Evolutionary conservation across 2,113 vertebrate species (phyloP).

Genomic region (Anguilla rostrata): DNA sequence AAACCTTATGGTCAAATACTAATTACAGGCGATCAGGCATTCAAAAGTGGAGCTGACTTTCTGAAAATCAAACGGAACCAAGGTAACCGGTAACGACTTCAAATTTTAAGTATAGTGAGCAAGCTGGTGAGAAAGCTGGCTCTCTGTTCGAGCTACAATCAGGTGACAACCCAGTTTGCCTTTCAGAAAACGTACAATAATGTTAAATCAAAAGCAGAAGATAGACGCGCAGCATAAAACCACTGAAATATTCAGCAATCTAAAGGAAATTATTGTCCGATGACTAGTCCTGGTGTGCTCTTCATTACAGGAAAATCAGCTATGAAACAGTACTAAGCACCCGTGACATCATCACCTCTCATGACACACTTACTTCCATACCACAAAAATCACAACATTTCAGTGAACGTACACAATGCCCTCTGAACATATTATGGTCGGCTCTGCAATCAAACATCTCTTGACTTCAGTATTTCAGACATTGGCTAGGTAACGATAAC

Average conservation of each 20-base stretch:
- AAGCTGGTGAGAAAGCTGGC: too few relatives aligned
- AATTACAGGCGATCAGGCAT: too few relatives aligned
- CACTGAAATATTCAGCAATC: not conserved
- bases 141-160: not conserved
- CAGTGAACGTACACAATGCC: not conserved
- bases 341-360: not conserved
- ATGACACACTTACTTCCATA: not conserved
- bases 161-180: not conserved
- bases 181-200: not conserved
- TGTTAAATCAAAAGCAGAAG: not conserved
- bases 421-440: not conserved
- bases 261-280: not conserved
- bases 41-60: too few relatives aligned
- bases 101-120: too few relatives aligned
- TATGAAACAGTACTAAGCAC: constrained; percentile 13
- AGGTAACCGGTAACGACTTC: too few relatives aligned
- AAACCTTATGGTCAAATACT: too few relatives aligned
- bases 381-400: not conserved
- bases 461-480: not conserved
- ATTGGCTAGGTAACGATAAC: too few relatives aligned
- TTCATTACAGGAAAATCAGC: not conserved
- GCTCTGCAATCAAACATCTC: not conserved
- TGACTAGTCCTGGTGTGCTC: not conserved
- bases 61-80: too few relatives aligned
- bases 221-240: not conserved